Evolutionary conservation across 2,113 vertebrate genomes (phyloP), one percentile per base, ranked within the genome.

Genomic region (Callocephalon fimbriatum): DNA sequence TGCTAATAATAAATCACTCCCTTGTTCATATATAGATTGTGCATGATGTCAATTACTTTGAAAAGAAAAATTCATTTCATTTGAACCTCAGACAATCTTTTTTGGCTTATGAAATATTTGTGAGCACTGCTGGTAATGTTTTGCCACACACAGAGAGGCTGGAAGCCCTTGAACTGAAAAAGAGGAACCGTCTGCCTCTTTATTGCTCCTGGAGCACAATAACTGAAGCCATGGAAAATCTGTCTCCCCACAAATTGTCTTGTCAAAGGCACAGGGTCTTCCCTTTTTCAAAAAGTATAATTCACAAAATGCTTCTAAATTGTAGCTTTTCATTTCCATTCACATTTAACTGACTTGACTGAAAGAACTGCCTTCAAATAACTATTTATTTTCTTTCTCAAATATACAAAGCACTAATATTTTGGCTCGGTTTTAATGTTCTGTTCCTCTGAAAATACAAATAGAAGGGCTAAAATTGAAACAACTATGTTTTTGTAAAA

Each of bases 271-370:
- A 91, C 12, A 66, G 56, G 63, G 35, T 92, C 53, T 75, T 72
- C 61, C 62, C 29, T 86, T 84, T 95, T 73, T 67, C 56, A 58
- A 58, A 70, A 80, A 65, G 67, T 44, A 23, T 81, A 88, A 89
- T 81, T 79, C 73, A 90, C 27, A 72, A 88, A 88, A 92, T 35
- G 83, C 67, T 96, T 80, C 81, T 67, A 81, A 92, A 87, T 68
- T 77, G 53, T 20, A 81, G 65, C 68, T 95, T 94, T 97, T 84
- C 40, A 59, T 92, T 95, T 92, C 63, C 45, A n/a, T 70, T 94
- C 80, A 80, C 42, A 66, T 88, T 80, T 76, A 94, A 93, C 76
- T 51, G 88, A 71, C 38, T 83, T 25, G 76, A 90, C 48, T 90
- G 74, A 75, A 90, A 90, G 47, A 88, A 90, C 20, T 59, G 65